Percentiles rank a stretch among this genome's conserved stretches.
These are phyloP conservation scores for Solea senegalensis DNA, from an alignment of 2,113 vertebrate species.

Conservation along the genomic window DNA sequence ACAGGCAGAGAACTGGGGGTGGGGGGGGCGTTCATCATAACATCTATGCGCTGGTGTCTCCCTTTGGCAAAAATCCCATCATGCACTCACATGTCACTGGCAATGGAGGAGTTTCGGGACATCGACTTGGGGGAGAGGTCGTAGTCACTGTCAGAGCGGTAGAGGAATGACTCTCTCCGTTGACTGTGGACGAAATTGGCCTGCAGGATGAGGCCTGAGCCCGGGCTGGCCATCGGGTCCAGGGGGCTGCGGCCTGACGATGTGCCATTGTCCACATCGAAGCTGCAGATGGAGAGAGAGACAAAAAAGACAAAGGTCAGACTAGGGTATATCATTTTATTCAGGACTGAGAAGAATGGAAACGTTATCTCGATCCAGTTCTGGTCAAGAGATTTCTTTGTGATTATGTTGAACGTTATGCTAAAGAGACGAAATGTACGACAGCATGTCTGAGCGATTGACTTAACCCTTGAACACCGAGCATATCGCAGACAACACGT, in stretches of 20 bases:
- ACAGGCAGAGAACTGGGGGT: slow-evolving; percentile 14
- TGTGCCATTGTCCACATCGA: slow-evolving; percentile 99
- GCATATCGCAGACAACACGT: too few relatives aligned
- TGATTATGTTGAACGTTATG: too few relatives aligned
- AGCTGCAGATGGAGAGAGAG: slow-evolving; percentile 79
- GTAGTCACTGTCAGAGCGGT: slow-evolving; percentile 98
- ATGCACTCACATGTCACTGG: slow-evolving; percentile 94
- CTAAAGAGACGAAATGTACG: too few relatives aligned
- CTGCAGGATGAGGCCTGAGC: slow-evolving; percentile 97
- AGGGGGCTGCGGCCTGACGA: slow-evolving; percentile 97
- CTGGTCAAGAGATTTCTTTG: too few relatives aligned
- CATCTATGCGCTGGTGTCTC: neutral
- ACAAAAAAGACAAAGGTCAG: slow-evolving; percentile 10
- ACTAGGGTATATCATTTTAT: neutral
- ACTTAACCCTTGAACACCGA: too few relatives aligned
- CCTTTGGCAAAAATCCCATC: too few relatives aligned
- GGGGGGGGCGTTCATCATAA: slow-evolving; percentile 3
- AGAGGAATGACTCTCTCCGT: slow-evolving; percentile 96
- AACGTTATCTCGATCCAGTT: too few relatives aligned
- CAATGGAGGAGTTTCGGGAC: slow-evolving; percentile 99
- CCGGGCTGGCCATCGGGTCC: slow-evolving; percentile 98
- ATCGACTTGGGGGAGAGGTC: slow-evolving; percentile 99
- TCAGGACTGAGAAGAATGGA: neutral
- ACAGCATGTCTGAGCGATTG: too few relatives aligned
- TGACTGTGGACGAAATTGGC: slow-evolving; percentile 99